phyloP scores from a whole-genome alignment of 2,888 invertebrate genomes.

The Ceraclea dissimilis region DNA sequence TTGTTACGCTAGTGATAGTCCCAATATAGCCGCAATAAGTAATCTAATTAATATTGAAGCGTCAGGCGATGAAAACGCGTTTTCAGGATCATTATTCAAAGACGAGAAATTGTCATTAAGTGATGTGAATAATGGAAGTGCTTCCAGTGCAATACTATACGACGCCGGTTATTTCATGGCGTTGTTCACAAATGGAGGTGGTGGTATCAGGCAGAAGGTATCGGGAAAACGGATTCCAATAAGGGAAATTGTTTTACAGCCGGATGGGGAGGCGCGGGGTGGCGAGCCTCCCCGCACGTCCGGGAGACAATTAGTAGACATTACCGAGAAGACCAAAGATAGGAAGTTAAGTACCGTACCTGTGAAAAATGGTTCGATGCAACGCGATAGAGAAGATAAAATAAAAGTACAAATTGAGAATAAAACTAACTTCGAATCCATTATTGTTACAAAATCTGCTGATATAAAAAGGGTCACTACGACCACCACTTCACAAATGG shows the following conservation, averaged over 20 bases:
- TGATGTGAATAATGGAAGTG: too few species aligned
- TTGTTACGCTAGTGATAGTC: too few species aligned
- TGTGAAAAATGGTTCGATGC: slow-evolving; percentile 23
- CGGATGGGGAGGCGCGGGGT: slow-evolving; percentile 4
- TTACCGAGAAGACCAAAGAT: slow-evolving; percentile 18
- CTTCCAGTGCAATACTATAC: too few species aligned
- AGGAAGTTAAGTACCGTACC: slow-evolving; percentile 15
- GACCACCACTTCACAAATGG: background rate
- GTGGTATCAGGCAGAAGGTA: slow-evolving; percentile 10
- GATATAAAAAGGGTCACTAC: background rate
- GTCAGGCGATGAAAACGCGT: too few species aligned
- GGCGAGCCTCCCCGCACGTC: slow-evolving; percentile 1
- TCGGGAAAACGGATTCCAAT: slow-evolving; percentile 16
- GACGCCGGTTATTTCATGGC: background rate
- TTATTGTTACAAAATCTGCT: background rate
- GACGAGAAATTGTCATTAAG: too few species aligned
- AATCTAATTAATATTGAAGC: too few species aligned
- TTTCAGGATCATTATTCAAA: too few species aligned
- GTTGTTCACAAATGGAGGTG: slow-evolving; percentile 2
- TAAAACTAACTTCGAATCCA: background rate
- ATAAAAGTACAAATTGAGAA: background rate
- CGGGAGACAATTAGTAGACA: slow-evolving; percentile 25
- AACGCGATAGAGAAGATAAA: slow-evolving; percentile 16
- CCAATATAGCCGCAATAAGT: too few species aligned
- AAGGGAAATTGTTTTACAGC: slow-evolving; percentile 18